Evolutionary conservation across 2,113 vertebrate genomes (phyloP).

Genomic region (Myxocyprinus asiaticus): DNA sequence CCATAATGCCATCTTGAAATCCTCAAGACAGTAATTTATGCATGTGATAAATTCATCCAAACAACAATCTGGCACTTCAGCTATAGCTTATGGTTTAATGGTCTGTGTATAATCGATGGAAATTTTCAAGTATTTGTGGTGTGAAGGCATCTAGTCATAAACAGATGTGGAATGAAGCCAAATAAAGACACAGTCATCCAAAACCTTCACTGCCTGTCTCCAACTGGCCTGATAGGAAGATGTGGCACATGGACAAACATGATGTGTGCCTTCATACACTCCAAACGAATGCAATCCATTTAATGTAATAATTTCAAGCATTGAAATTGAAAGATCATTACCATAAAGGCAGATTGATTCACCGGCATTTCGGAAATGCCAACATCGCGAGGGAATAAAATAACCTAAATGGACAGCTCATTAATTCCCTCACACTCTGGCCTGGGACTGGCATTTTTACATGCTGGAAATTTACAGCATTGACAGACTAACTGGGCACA

Average conservation of each 20-base stretch:
- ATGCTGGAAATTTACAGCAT: slow-evolving; percentile 68
- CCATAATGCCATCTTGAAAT: too few relatives aligned
- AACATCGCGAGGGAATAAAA: slow-evolving; percentile 68
- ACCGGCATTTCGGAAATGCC: slow-evolving; percentile 64
- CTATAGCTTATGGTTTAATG: too few relatives aligned
- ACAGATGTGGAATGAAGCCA: slow-evolving; percentile 43
- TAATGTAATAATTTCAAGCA: slow-evolving; percentile 67
- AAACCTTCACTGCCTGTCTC: slow-evolving; percentile 24
- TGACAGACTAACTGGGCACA: slow-evolving; percentile 71
- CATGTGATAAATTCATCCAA: too few relatives aligned
- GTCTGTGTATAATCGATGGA: too few relatives aligned
- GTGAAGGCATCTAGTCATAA: neutral
- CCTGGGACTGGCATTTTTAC: slow-evolving; percentile 64
- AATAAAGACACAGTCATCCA: slow-evolving; percentile 28
- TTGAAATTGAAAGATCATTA: slow-evolving; percentile 64
- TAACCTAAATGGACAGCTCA: slow-evolving; percentile 71
- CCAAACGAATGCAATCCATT: slow-evolving; percentile 66
- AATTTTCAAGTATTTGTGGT: too few relatives aligned
- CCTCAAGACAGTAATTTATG: too few relatives aligned
- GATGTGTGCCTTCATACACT: slow-evolving; percentile 40
- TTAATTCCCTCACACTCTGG: slow-evolving; percentile 68
- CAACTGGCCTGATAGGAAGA: slow-evolving; percentile 8
- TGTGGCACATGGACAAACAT: neutral
- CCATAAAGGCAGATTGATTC: slow-evolving; percentile 74
- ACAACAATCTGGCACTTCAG: too few relatives aligned